Evolutionary conservation across 2,113 vertebrate species (phyloP).

Genomic region (Rhinogobius similis): DNA sequence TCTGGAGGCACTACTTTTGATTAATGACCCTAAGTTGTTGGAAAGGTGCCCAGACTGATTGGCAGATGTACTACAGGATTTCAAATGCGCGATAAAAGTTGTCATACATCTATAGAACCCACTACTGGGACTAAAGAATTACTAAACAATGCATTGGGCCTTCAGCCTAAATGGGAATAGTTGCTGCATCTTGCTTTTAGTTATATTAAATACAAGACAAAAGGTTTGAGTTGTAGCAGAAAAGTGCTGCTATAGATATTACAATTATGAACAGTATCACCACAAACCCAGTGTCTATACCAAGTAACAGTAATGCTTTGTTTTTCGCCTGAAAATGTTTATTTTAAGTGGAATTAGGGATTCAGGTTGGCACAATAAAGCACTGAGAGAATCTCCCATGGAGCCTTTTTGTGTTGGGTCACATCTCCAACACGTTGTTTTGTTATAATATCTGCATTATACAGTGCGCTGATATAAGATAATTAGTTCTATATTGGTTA

Average conservation of each 20-base stretch:
- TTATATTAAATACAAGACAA: not conserved
- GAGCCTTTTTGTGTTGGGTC: not conserved
- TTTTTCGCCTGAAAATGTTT: not conserved
- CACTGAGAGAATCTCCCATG: not conserved
- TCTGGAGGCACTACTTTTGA: constrained; percentile 48
- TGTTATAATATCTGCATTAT: not conserved
- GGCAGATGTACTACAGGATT: constrained; percentile 34
- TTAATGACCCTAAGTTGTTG: constrained; percentile 58
- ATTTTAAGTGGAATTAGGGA: no score
- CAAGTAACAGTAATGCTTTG: not conserved
- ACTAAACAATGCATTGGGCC: constrained; percentile 16
- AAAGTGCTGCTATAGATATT: not conserved
- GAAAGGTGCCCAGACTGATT: constrained; percentile 44
- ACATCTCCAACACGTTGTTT: not conserved
- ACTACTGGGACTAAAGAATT: constrained; percentile 6
- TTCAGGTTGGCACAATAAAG: not conserved
- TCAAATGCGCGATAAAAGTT: constrained; percentile 17
- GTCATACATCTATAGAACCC: constrained; percentile 17
- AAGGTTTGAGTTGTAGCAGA: constrained; percentile 10
- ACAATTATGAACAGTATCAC: not conserved
- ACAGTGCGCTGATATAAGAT: not conserved
- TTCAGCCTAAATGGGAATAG: constrained; percentile 15
- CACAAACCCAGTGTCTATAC: not conserved
- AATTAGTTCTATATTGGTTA: not conserved
- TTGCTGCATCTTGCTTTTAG: constrained; percentile 10